phyloP scores from a whole-genome alignment of 2,113 vertebrate species.

The Riparia riparia region DNA sequence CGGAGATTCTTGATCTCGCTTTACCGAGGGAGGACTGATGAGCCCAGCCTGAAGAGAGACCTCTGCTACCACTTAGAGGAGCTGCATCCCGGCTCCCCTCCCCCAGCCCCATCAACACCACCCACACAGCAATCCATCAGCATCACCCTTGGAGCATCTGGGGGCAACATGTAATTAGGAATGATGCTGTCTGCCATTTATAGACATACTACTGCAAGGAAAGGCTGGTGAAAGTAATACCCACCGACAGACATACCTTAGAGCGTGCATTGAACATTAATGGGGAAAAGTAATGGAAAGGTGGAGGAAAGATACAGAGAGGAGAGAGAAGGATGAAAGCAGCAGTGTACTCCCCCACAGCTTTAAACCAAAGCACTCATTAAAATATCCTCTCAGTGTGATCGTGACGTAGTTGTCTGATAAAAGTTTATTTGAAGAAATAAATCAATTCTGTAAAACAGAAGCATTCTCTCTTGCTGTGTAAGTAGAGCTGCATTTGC shows the following conservation, averaged over 20 bases:
- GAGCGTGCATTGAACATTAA: neutral
- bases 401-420: neutral
- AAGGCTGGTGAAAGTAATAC: constrained; percentile 44
- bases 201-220: neutral
- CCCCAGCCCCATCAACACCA: constrained; percentile 44
- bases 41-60: neutral
- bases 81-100: neutral
- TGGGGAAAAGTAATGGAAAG: neutral
- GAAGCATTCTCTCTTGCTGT: neutral
- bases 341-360: neutral
- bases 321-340: neutral
- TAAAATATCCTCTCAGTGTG: neutral
- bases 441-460: neutral
- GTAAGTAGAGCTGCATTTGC: neutral
- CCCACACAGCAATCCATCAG: constrained; percentile 63
- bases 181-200: constrained; percentile 51
- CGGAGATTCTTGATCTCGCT: neutral
- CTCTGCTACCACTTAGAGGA: constrained; percentile 41
- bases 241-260: neutral
- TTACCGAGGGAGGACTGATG: neutral
- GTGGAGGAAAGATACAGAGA: neutral
- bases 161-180: constrained; percentile 65
- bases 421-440: neutral
- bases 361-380: neutral
- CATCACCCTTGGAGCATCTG: constrained; percentile 62